These are phyloP conservation scores for Neoaliturus tenellus DNA, from an alignment of 2,888 invertebrate genomes.

Conservation along the genomic window DNA sequence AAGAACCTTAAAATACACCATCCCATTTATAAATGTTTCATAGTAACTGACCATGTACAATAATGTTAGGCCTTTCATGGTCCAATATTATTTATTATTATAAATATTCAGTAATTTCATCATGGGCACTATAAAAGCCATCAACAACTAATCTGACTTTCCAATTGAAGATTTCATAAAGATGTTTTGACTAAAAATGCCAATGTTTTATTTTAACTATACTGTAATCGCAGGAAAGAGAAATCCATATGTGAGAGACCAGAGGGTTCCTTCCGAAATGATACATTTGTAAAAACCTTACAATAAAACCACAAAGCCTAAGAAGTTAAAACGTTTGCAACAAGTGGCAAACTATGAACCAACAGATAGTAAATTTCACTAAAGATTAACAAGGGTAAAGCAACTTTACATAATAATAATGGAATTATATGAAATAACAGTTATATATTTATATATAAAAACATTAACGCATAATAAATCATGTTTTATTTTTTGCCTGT, in stretches of 20 bases:
- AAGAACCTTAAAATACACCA: too few relatives aligned
- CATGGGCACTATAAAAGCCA: too few relatives aligned
- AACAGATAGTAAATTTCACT: constrained; percentile 22
- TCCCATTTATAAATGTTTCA: too few relatives aligned
- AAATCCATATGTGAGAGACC: constrained; percentile 25
- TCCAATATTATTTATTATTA: too few relatives aligned
- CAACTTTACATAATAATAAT: constrained; percentile 25
- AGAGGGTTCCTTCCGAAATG: constrained; percentile 15
- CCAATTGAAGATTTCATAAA: too few relatives aligned
- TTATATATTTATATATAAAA: constrained; percentile 48
- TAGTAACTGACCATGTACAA: too few relatives aligned
- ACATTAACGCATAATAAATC: constrained; percentile 53
- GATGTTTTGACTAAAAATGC: too few relatives aligned
- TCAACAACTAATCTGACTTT: too few relatives aligned
- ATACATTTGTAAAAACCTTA: constrained; percentile 26
- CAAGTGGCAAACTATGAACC: constrained; percentile 26
- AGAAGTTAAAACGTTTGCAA: constrained; percentile 12
- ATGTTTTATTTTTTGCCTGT: constrained; percentile 29
- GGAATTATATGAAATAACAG: constrained; percentile 27
- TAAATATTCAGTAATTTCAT: too few relatives aligned
- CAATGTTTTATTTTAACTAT: background rate
- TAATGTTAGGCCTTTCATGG: too few relatives aligned
- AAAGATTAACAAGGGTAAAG: constrained; percentile 19
- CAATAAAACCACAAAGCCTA: constrained; percentile 38
- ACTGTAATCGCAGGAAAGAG: background rate